Base-by-base conservation (phyloP, 1,140 invertebrate species). In the Hetaerina americana region DNA sequence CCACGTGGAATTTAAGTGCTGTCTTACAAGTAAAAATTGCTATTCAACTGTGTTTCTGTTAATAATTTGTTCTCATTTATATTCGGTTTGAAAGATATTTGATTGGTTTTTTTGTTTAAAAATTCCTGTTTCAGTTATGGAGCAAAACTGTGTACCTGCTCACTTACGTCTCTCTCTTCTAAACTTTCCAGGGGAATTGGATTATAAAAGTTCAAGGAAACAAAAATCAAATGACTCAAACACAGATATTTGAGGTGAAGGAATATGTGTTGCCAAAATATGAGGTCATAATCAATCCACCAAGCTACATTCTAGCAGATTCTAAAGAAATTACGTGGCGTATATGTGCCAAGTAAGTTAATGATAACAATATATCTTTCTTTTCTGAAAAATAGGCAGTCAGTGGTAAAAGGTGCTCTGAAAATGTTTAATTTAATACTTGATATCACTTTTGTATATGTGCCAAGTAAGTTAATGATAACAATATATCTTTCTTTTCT, bases 231-330 rank as follows among this genome's bases (percentile, higher is more conserved):
- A 24, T 10, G 26, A 73, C 81, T 18, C 77, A 83, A 71, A 79
- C 80, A 22, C 83, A 83, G 18, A 76, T 74, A 0, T 88, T 89
- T 74, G 82, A 86, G 73, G 85, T 89, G 5, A 83, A 83, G 27
- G 86, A 87, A 77, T 88, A 87, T 75, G 83, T 88, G 29, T 77
- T 90, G 12, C 89, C 88, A 5, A 84, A 87, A 74, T 90, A 89
- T 74, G 85, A 89, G 79, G 84, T 90, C 0, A 84, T 82, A 0
- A 81, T 90, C 12, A 81, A 81, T n/a, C 80, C 86, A 18, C 87
- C 88, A 0, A 79, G 82, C 49, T 87, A 83, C 49, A 84, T 88
- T 29, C 81, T 88, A 49, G 81, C 83, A 0, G 82, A 84, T 40
- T 83, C 84, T 66, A 78, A 82, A 57, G 26, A 68, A 68, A 77